phyloP scores from a whole-genome alignment of 1,140 invertebrate genomes.

The Nautilus pompilius region DNA sequence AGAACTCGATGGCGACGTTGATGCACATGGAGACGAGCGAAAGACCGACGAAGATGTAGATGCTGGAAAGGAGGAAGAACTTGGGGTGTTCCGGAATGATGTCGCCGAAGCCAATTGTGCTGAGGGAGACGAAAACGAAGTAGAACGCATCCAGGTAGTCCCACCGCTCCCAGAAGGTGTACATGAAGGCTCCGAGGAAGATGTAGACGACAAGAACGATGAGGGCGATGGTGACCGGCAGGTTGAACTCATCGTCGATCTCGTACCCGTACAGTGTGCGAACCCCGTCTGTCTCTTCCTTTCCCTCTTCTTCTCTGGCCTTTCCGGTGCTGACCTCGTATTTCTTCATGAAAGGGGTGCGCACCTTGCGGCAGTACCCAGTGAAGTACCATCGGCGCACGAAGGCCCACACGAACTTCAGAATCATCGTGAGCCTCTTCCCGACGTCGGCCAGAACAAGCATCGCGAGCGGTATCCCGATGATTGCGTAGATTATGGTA shows the following conservation, averaged over 20 bases:
- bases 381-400: slow-evolving; percentile 17
- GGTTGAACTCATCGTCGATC: slow-evolving; percentile 87
- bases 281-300: background rate
- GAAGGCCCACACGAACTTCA: slow-evolving; percentile 33
- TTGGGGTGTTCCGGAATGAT: slow-evolving; percentile 82
- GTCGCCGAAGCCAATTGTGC: slow-evolving; percentile 74
- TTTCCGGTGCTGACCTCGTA: background rate
- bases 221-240: slow-evolving; percentile 81
- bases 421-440: slow-evolving; percentile 34
- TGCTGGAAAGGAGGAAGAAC: slow-evolving; percentile 85
- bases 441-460: slow-evolving; percentile 49
- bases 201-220: slow-evolving; percentile 79
- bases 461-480: slow-evolving; percentile 90
- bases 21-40: slow-evolving; percentile 91
- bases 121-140: slow-evolving; percentile 85
- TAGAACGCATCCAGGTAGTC: slow-evolving; percentile 87
- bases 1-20: slow-evolving; percentile 70
- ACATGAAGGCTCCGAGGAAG: slow-evolving; percentile 74
- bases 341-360: slow-evolving; percentile 4
- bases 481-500: slow-evolving; percentile 88
- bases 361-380: slow-evolving; percentile 1
- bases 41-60: slow-evolving; percentile 90
- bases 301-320: background rate
- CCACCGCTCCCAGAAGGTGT: slow-evolving; percentile 70
- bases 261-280: slow-evolving; percentile 12